phyloP scores from a whole-genome alignment of 1,140 invertebrate genomes.

The Zeugodacus cucurbitae region DNA sequence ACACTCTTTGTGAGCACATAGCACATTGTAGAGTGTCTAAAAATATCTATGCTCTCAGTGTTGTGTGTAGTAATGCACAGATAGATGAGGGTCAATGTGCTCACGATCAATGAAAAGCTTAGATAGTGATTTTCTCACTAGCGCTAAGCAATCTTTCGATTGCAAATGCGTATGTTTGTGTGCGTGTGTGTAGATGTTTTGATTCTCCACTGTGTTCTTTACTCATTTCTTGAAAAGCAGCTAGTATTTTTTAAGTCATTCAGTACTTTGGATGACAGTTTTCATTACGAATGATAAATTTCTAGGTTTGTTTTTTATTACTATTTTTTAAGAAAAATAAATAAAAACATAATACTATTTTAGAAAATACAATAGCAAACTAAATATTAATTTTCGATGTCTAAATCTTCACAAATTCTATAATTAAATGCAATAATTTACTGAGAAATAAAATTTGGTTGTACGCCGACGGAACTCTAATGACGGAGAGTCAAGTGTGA shows the following conservation, averaged over 20 bases:
- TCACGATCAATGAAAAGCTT: slow-evolving; percentile 12
- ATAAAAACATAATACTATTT: background rate
- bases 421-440: background rate
- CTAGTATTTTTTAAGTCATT: slow-evolving; percentile 1
- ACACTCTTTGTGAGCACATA: background rate
- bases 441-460: background rate
- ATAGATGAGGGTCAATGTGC: background rate
- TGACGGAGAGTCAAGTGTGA: background rate
- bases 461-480: background rate
- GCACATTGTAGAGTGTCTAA: background rate
- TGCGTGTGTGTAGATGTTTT: background rate
- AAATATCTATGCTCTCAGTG: background rate
- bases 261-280: background rate
- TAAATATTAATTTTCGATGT: background rate
- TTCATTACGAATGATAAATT: background rate
- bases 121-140: background rate
- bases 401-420: background rate
- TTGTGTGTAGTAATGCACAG: no score
- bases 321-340: background rate
- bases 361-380: background rate
- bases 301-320: background rate
- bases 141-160: background rate
- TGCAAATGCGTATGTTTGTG: background rate
- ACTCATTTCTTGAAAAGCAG: background rate
- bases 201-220: background rate